Evolutionary conservation across 1,140 invertebrate genomes (phyloP).

Genomic region (Bathynomus jamesi): DNA sequence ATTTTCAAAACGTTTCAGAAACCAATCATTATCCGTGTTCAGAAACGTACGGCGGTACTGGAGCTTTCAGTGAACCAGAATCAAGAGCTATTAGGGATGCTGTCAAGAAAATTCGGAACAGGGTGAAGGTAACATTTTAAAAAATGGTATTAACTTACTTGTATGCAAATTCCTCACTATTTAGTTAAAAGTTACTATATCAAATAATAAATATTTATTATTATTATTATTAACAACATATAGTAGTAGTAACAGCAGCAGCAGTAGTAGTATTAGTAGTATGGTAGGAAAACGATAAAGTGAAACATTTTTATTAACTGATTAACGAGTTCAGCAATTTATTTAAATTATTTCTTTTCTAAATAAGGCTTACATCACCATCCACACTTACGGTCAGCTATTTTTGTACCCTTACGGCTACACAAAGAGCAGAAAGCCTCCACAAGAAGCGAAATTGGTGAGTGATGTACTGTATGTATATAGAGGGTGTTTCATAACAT

Average conservation of each 20-base stretch:
- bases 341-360: neutral
- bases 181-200: no score
- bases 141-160: neutral
- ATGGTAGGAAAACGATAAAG: no score
- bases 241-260: no score
- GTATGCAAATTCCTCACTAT: no score
- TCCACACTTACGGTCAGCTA: slow-evolving; percentile 15
- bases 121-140: neutral
- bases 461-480: neutral
- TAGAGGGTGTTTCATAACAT: no score
- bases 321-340: neutral
- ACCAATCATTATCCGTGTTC: no score
- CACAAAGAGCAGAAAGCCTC: neutral
- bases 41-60: slow-evolving; percentile 11
- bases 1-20: no score
- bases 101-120: neutral
- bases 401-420: slow-evolving; percentile 15
- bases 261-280: neutral
- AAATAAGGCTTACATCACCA: slow-evolving; percentile 12
- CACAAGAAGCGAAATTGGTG: neutral
- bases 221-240: no score
- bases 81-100: neutral
- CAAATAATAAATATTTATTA: no score
- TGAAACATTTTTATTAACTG: neutral
- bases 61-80: slow-evolving; percentile 13